Percentiles rank a stretch among this genome's conserved stretches.
These are phyloP conservation scores for Acronicta psi DNA, from an alignment of 2,888 invertebrate species.

Conservation along the genomic window DNA sequence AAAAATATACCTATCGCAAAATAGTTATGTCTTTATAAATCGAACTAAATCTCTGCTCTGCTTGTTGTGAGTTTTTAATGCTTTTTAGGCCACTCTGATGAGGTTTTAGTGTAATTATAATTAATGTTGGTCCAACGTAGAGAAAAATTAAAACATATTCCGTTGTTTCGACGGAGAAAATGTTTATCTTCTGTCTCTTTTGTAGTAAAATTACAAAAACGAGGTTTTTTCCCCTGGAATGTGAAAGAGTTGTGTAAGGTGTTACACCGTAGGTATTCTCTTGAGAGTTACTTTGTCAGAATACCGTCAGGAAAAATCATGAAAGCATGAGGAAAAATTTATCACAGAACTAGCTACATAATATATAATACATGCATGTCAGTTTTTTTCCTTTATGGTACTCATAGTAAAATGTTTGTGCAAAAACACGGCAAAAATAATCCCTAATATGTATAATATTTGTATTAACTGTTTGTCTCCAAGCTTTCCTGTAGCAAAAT, in stretches of 20 bases:
- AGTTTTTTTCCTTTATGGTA: slow-evolving; percentile 24
- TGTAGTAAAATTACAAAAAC: too few species aligned
- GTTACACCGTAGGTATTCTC: slow-evolving; percentile 6
- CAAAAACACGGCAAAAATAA: slow-evolving; percentile 2
- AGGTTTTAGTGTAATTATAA: slow-evolving; percentile 7
- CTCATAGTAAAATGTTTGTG: slow-evolving; percentile 18
- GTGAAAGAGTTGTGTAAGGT: not conserved
- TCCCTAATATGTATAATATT: too few species aligned
- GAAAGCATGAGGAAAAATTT: slow-evolving; percentile 26
- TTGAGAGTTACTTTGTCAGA: slow-evolving; percentile 17
- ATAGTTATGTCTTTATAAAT: too few species aligned
- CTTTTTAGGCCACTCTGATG: slow-evolving; percentile 3
- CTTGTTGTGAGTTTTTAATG: slow-evolving; percentile 19
- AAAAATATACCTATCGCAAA: too few species aligned
- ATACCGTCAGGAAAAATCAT: slow-evolving; percentile 26
- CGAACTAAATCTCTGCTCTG: slow-evolving; percentile 4
- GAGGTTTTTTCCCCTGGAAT: not conserved
- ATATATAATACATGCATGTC: slow-evolving; percentile 35
- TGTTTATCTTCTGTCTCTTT: too few species aligned
- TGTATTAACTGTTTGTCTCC: too few species aligned
- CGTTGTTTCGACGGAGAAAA: not conserved
- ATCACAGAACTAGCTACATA: slow-evolving; percentile 11
- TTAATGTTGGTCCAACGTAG: slow-evolving; percentile 4
- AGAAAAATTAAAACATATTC: not conserved
- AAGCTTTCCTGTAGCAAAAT: too few species aligned